A percentile compares a stretch with the other conserved stretches of the same genome.
Conservation (phyloP, 2,113 vertebrate species). For the Chaetura pelagica region DNA sequence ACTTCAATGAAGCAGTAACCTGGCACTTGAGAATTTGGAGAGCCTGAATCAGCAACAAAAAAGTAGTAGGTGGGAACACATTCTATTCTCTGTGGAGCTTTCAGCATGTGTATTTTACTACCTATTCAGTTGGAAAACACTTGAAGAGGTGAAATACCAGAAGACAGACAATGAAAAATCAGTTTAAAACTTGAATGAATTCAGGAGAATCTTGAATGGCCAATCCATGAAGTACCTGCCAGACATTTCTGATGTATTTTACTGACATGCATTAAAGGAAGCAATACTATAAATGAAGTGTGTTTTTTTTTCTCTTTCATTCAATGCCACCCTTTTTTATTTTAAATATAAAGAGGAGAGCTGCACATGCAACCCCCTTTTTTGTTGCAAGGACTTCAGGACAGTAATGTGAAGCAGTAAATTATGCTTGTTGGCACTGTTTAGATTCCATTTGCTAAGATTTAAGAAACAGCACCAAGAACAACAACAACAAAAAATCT, state of each 20-base stretch:
- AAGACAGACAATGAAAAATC: background rate
- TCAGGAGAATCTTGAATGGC: background rate
- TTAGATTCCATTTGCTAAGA: background rate
- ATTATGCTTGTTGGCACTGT: background rate
- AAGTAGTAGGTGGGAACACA: background rate
- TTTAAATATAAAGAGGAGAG: background rate
- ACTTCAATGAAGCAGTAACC: background rate
- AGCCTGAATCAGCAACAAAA: background rate
- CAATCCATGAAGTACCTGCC: background rate
- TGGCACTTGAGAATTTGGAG: background rate
- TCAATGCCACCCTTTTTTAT: background rate
- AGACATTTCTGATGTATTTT: background rate
- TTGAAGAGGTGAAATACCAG: constrained; percentile 6
- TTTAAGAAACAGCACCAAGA: background rate
- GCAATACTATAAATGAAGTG: background rate
- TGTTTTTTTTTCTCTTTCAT: background rate
- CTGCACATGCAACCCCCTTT: background rate
- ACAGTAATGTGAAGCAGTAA: background rate
- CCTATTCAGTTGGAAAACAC: background rate
- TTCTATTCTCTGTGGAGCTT: background rate
- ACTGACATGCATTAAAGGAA: background rate
- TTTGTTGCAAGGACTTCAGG: background rate
- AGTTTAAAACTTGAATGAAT: background rate
- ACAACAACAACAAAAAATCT: background rate
- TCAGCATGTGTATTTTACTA: background rate